A percentile compares a stretch with the other conserved stretches of the same genome.
Evolutionary conservation across 92 coral and sea anemone genomes (phyloP).

Genomic region (Nematostella vectensis): DNA sequence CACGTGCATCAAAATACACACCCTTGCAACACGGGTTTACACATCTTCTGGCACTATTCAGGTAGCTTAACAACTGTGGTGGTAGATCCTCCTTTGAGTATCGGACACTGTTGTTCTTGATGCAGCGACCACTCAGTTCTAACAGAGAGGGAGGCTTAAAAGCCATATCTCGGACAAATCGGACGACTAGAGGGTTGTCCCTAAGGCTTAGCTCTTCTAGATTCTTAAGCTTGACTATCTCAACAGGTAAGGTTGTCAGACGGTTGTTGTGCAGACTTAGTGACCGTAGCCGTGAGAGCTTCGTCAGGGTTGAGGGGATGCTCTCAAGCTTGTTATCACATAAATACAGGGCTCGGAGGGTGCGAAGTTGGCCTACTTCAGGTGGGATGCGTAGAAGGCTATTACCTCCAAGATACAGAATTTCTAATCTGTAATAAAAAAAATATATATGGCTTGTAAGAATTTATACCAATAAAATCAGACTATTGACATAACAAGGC

Average conservation of each 20-base stretch:
- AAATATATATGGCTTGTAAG: too few species aligned
- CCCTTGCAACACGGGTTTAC: constrained; percentile 91
- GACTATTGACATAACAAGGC: too few species aligned
- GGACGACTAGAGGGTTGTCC: constrained; percentile 90
- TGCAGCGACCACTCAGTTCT: constrained; percentile 77
- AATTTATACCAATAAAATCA: too few species aligned
- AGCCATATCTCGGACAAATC: constrained; percentile 74
- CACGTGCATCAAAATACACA: constrained; percentile 87
- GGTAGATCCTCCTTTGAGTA: constrained; percentile 67
- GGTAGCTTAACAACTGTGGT: constrained; percentile 54
- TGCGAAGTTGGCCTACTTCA: constrained; percentile 73
- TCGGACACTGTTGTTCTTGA: constrained; percentile 59
- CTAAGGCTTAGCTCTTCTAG: constrained; percentile 79
- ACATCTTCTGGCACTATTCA: constrained; percentile 86
- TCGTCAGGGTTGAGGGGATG: constrained; percentile 60
- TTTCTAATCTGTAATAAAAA: constrained; percentile 59
- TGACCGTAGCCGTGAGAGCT: constrained; percentile 68
- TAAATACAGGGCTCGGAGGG: constrained; percentile 58
- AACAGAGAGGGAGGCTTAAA: constrained; percentile 72
- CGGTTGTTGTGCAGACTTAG: constrained; percentile 86
- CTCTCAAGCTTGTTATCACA: constrained; percentile 80
- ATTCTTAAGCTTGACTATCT: constrained; percentile 73
- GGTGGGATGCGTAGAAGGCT: constrained; percentile 52
- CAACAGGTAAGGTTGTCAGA: constrained; percentile 79
- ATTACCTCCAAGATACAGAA: constrained; percentile 96